Evolutionary conservation across 2,113 vertebrate genomes (phyloP).

Genomic region (Trichechus manatus): DNA sequence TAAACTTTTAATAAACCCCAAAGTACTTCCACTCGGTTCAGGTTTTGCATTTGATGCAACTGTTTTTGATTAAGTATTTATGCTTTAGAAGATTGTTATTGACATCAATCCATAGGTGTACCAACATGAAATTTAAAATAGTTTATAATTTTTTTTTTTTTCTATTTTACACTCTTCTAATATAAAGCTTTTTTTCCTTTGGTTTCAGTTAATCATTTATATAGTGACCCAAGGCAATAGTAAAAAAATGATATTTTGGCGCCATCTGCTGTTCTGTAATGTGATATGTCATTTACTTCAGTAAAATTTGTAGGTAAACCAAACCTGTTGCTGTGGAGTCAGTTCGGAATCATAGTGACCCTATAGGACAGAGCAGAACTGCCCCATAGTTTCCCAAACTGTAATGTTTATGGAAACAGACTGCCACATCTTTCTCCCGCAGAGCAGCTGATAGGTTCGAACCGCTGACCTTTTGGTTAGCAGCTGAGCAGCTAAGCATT

Average conservation of each 20-base stretch:
- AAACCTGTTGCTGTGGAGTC: not conserved
- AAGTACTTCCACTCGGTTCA: not conserved
- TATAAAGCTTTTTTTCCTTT: not conserved
- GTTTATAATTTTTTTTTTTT: conserved; percentile 25
- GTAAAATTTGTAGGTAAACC: conserved; percentile 6
- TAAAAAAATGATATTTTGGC: conserved; percentile 64
- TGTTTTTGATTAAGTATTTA: conserved; percentile 39
- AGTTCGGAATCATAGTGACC: not conserved
- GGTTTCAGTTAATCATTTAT: conserved; percentile 61
- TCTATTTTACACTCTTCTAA: conserved; percentile 12
- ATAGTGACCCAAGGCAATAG: not conserved
- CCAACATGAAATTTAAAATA: conserved; percentile 36
- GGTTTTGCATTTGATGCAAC: not conserved
- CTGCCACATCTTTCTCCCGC: not conserved
- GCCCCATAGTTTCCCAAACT: not conserved
- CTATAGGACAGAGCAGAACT: not conserved
- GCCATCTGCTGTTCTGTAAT: conserved; percentile 79
- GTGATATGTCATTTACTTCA: conserved; percentile 5
- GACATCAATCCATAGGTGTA: not conserved
- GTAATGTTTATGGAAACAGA: not conserved
- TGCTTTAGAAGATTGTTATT: not conserved
- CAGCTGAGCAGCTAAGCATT: not conserved
- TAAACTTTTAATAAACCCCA: conserved; percentile 38
- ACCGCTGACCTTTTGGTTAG: not conserved
- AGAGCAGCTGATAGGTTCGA: not conserved